Evolutionary conservation across 1,140 invertebrate genomes (phyloP), one percentile per base, ranked within the genome.

Genomic region (Drosophila gunungcola): DNA sequence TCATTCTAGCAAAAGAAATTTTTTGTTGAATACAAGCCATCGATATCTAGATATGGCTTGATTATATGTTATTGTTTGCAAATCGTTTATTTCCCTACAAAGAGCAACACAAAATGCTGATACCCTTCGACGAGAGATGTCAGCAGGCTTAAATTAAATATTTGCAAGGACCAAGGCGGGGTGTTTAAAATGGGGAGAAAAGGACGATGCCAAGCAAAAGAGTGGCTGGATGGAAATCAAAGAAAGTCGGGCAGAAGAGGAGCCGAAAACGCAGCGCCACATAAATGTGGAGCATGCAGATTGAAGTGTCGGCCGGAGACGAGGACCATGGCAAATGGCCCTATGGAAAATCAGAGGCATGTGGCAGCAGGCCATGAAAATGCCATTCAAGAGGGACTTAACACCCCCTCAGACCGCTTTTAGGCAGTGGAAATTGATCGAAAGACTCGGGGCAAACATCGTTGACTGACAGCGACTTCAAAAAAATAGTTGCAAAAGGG

Each of bases 231-330:
- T 29, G 53, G 54, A 68, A 74, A 64, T 56, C 60, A 75, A 75
- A 75, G 72, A 65, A 75, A 52, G 51, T 51, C 57, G 55, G 57
- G 70, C 48, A 42, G 34, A 60, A 58, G 64, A 57, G 62, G 58
- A 79, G 43, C 68, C 78, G 51, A 75, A 85, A 84, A 88, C 45
- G 60, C 78, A 78, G 49, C 51, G 68, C 68, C 82, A 79, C 82
- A 86, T 85, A 78, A 86, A 88, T 86, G 78, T 88, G 82, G 82
- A 63, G 65, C 82, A 86, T 88, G 75, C 83, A 88, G 79, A 86
- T 88, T 86, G 82, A 86, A 86, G 82, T 86, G 82, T 72, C 78
- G 60, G 34, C 60, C 45, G 57, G 51, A 55, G 46, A 55, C 39
- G 49, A 46, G 41, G 51, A 62, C 42, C 49, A 21, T 16, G 60